Conservation (phyloP, 2,113 vertebrate genomes). For the Solea senegalensis region DNA sequence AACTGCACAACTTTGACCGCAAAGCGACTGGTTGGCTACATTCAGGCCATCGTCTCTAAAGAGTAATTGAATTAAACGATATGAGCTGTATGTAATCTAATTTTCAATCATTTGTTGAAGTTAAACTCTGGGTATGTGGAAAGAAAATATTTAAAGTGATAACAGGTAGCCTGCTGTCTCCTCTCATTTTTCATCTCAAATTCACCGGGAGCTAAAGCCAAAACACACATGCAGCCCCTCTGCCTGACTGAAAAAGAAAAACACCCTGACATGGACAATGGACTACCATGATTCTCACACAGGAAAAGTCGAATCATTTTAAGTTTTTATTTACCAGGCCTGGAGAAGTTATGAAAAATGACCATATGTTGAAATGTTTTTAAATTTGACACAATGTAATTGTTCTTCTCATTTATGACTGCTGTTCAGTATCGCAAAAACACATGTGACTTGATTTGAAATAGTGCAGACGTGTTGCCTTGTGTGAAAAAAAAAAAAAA, state of each 20-base stretch:
- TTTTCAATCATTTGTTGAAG: slow-evolving; percentile 80
- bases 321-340: slow-evolving; percentile 19
- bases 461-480: not conserved
- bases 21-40: slow-evolving; percentile 33
- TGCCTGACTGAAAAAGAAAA: slow-evolving; percentile 51
- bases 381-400: slow-evolving; percentile 14
- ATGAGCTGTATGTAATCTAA: slow-evolving; percentile 77
- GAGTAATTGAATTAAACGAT: slow-evolving; percentile 61
- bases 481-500: not conserved
- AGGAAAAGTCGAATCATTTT: slow-evolving; percentile 12
- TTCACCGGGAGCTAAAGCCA: slow-evolving; percentile 65
- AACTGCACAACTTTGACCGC: slow-evolving; percentile 39
- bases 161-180: slow-evolving; percentile 80
- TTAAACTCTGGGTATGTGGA: slow-evolving; percentile 78
- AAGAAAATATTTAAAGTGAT: slow-evolving; percentile 84
- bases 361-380: slow-evolving; percentile 10
- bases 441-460: slow-evolving; percentile 2
- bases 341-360: slow-evolving; percentile 16
- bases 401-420: slow-evolving; percentile 1
- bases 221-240: slow-evolving; percentile 65
- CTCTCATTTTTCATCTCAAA: slow-evolving; percentile 75
- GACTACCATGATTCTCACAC: slow-evolving; percentile 20
- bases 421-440: slow-evolving; percentile 2
- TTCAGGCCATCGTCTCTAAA: slow-evolving; percentile 31
- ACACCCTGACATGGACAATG: slow-evolving; percentile 34